Percentiles rank a stretch among this genome's conserved stretches.
phyloP scores from a whole-genome alignment of 1,140 invertebrate species.

The Stegodyphus mimosarum region DNA sequence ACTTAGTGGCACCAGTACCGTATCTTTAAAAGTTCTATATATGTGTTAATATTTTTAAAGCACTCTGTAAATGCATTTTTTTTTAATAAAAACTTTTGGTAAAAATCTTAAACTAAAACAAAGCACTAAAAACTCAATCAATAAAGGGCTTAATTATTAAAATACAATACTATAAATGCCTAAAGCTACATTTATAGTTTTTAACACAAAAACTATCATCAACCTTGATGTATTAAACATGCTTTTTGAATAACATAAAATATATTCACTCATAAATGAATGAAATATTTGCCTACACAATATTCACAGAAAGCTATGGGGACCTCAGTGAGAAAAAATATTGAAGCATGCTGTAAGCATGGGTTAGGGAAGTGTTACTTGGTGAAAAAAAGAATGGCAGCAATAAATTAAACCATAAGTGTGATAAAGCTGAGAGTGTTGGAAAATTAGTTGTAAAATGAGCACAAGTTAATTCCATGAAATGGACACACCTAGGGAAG shows the following conservation, averaged over 20 bases:
- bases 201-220: too few relatives aligned
- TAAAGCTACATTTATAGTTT: too few relatives aligned
- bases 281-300: conserved; percentile 48
- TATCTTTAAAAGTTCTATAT: too few relatives aligned
- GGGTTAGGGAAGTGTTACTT: neutral
- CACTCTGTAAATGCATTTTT: too few relatives aligned
- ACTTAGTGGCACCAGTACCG: too few relatives aligned
- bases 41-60: too few relatives aligned
- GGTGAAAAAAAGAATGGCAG: neutral
- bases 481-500: conserved; percentile 60
- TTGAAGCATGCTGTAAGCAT: neutral
- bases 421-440: neutral
- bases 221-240: neutral
- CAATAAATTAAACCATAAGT: neutral
- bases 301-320: conserved; percentile 32
- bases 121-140: too few relatives aligned
- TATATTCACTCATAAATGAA: neutral
- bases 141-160: too few relatives aligned
- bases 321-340: neutral
- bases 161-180: too few relatives aligned
- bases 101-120: too few relatives aligned
- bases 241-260: conserved; percentile 9
- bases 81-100: too few relatives aligned
- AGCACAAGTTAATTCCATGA: conserved; percentile 50
- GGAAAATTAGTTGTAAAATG: conserved; percentile 44